Evolutionary conservation across 2,797 vertebrate genomes (phyloP), one percentile per base, ranked within the genome.

Genomic region (Gadopsis marmoratus): DNA sequence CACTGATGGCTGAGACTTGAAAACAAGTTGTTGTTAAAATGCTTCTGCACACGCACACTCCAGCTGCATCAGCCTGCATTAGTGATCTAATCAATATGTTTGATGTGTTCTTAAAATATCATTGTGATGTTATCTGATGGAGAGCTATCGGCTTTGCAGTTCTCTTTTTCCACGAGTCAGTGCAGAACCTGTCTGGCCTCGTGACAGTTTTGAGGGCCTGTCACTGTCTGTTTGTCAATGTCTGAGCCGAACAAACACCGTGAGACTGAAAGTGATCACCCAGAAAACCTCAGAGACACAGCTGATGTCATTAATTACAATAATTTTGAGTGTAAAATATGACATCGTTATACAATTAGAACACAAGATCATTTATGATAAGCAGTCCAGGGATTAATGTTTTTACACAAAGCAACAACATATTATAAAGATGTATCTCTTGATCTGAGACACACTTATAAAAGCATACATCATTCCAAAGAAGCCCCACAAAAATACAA

Each of bases 101-200:
- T 70, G n/a, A 65, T 81, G 68, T 80, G 67, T 80, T 84, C 76
- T 82, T 76, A 82, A 82, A 87, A 87, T 83, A 78, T 74, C 77
- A 26, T 21, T 11, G 45, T 29, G 39, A 74, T 48, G 54, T 82
- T 82, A 84, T 86, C 63, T 72, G 81, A 71, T 47, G 35, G 63
- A 59, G 37, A 47, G 51, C 31, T 71, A 71, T 82, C 65, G 74
- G 48, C 48, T 69, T 78, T 71, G 53, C 37, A 47, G 87, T 84
- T 68, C 51, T 74, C n/a, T 77, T 70, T 82, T 75, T 86, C 73
- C 65, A 86, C 72, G 64, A 89, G 81, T 83, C 65, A 66, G 51
- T 62, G 48, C 71, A 79, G 50, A 81, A 56, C 55, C 33, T 71
- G 82, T 84, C 76, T 85, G 78, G 41, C 56, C 62, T 61, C 58